Conservation (phyloP, 2,113 vertebrate genomes). For the Siphamia tubifer region DNA sequence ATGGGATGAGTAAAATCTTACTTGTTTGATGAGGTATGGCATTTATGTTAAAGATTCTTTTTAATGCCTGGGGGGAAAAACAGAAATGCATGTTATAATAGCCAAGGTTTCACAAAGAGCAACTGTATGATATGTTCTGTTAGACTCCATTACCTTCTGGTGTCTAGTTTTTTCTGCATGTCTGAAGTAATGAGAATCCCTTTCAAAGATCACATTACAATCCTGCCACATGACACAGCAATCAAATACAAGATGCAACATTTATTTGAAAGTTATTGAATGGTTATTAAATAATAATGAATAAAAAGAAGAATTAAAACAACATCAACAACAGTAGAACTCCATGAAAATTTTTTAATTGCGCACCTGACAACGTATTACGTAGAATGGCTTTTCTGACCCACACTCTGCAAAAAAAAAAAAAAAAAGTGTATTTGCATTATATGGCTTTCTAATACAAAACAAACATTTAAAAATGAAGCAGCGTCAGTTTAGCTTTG, state of each 20-base stretch:
- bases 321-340: too few species aligned
- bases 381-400: background rate
- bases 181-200: rapidly evolving
- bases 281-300: too few species aligned
- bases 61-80: constrained; percentile 19
- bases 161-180: background rate
- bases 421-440: background rate
- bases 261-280: background rate
- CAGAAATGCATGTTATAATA: background rate
- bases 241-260: background rate
- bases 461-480: too few species aligned
- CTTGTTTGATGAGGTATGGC: too few species aligned
- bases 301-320: too few species aligned
- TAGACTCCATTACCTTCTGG: background rate
- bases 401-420: background rate
- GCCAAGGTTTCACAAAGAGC: too few species aligned
- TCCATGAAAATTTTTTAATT: background rate
- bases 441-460: too few species aligned
- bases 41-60: background rate
- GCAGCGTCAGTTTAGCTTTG: too few species aligned
- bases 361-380: constrained; percentile 51
- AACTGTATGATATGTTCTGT: background rate
- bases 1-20: background rate
- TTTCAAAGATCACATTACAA: background rate
- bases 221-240: constrained; percentile 15